Percentiles rank a stretch among this genome's conserved stretches.
phyloP scores from a whole-genome alignment of 2,888 invertebrate genomes.

The Apoda limacodes region DNA sequence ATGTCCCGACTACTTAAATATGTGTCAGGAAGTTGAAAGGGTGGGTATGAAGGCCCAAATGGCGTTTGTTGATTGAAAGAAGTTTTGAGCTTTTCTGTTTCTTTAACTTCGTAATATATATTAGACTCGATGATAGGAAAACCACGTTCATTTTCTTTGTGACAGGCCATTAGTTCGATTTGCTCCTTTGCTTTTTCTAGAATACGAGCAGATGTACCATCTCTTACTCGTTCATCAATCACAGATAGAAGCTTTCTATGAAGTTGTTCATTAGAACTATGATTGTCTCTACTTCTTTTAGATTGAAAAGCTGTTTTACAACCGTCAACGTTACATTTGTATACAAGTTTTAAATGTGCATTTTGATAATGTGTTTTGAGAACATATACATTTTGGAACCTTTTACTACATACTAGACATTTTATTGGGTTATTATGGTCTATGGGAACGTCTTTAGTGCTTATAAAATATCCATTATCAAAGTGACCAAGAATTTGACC shows the following conservation, averaged over 20 bases:
- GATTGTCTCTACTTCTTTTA: conserved; percentile 91
- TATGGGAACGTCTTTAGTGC: conserved; percentile 85
- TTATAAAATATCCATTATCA: conserved; percentile 79
- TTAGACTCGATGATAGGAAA: conserved; percentile 69
- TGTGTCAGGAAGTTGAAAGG: conserved; percentile 44
- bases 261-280: conserved; percentile 90
- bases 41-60: conserved; percentile 44
- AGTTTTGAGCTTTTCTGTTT: conserved; percentile 44
- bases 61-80: conserved; percentile 38
- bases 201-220: conserved; percentile 53
- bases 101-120: conserved; percentile 48
- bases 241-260: conserved; percentile 90
- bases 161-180: conserved; percentile 81
- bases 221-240: conserved; percentile 54
- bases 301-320: conserved; percentile 96
- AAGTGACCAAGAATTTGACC: conserved; percentile 78
- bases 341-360: conserved; percentile 94
- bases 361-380: conserved; percentile 96
- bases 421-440: conserved; percentile 92
- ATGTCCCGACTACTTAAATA: conserved; percentile 53
- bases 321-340: conserved; percentile 94
- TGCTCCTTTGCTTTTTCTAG: conserved; percentile 75
- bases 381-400: conserved; percentile 93
- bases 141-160: conserved; percentile 78
- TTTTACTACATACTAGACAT: conserved; percentile 92